phyloP scores from a whole-genome alignment of 1,140 invertebrate species.

The Brachionus koreanus region DNA sequence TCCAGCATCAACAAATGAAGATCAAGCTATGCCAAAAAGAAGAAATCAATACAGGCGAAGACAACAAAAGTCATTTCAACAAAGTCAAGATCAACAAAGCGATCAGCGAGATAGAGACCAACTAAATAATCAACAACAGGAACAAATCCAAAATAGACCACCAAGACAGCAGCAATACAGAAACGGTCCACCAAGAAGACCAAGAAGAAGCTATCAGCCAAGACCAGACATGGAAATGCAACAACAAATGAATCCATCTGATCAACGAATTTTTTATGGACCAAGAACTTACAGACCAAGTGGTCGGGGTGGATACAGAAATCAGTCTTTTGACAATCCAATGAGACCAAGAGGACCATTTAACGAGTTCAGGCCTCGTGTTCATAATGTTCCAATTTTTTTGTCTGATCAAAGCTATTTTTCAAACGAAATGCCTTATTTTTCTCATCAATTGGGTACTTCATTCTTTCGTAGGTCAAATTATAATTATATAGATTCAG shows the following conservation, averaged over 20 bases:
- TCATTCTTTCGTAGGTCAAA: too few relatives aligned
- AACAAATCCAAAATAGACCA: background rate
- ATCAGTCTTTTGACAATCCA: background rate
- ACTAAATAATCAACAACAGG: background rate
- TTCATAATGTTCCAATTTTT: background rate
- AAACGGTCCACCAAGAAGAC: too few relatives aligned
- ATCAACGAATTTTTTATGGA: background rate
- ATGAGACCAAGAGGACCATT: conserved; percentile 8
- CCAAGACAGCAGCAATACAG: background rate
- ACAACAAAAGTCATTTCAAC: too few relatives aligned
- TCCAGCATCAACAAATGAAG: too few relatives aligned
- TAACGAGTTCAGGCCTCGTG: background rate
- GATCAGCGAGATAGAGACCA: too few relatives aligned
- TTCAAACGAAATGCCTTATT: background rate
- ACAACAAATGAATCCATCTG: background rate
- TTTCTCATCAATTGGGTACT: too few relatives aligned
- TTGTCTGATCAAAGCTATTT: background rate
- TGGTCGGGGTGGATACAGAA: background rate
- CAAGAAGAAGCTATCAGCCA: too few relatives aligned
- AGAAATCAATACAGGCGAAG: too few relatives aligned
- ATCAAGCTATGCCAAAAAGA: too few relatives aligned
- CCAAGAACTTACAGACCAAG: conserved; percentile 25
- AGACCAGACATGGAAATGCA: background rate
- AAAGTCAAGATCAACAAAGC: background rate
- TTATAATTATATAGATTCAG: too few relatives aligned